Percentiles rank a stretch among this genome's conserved stretches.
phyloP scores from a whole-genome alignment of 2,113 vertebrate genomes.

The Rhagologus leucostigma region DNA sequence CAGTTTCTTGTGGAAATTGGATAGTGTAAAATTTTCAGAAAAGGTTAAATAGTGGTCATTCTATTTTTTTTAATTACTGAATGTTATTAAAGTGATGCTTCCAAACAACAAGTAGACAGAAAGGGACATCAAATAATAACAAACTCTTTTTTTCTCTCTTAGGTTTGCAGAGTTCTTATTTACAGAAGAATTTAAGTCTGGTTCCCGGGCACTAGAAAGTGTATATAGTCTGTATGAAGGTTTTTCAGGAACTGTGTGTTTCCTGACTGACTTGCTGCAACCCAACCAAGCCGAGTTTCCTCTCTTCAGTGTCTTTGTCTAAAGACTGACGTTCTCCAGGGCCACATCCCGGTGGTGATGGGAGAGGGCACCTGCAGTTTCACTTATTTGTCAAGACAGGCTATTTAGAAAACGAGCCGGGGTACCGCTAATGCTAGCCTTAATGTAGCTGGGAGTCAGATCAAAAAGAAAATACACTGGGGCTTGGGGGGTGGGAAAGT shows the following conservation, averaged over 20 bases:
- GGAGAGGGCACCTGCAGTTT: constrained; percentile 40
- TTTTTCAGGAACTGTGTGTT: constrained; percentile 86
- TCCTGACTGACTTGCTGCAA: constrained; percentile 87
- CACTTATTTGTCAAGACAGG: constrained; percentile 29
- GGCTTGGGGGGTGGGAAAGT: constrained; percentile 23
- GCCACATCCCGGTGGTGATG: background rate
- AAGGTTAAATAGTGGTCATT: background rate
- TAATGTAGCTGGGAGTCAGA: constrained; percentile 40
- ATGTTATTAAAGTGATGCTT: background rate
- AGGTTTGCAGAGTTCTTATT: constrained; percentile 92
- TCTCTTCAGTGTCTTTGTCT: constrained; percentile 89
- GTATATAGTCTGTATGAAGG: constrained; percentile 87
- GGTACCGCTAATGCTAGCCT: constrained; percentile 67
- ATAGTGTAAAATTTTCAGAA: background rate
- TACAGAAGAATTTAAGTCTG: constrained; percentile 85
- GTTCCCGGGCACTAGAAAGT: constrained; percentile 79
- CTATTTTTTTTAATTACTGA: background rate
- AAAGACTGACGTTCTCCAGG: constrained; percentile 44
- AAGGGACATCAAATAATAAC: background rate
- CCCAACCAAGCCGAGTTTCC: constrained; percentile 87
- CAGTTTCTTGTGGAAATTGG: background rate
- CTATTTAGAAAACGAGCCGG: constrained; percentile 47
- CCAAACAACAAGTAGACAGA: background rate
- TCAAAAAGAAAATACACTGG: constrained; percentile 4
- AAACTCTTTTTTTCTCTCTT: background rate